Evolutionary conservation across 1,140 invertebrate species (phyloP).

Genomic region (Saccostrea echinata): DNA sequence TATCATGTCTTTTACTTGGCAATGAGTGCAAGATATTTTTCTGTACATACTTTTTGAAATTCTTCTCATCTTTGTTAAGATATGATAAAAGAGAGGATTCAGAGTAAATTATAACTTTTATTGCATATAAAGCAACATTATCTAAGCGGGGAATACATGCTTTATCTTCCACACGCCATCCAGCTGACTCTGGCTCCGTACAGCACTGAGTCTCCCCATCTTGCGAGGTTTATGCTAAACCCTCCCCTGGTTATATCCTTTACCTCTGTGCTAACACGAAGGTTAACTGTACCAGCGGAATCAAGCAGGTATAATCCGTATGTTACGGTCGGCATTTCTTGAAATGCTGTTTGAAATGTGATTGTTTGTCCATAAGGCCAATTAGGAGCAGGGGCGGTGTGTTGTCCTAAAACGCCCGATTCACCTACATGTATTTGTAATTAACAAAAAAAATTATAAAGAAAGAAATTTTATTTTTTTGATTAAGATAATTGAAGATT

Average conservation of each 20-base stretch:
- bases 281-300: background rate
- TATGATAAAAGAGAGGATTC: too few species aligned
- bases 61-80: too few species aligned
- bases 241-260: background rate
- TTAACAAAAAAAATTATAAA: too few species aligned
- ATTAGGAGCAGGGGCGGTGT: background rate
- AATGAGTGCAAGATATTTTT: too few species aligned
- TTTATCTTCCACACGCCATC: slow-evolving; percentile 18
- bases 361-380: background rate
- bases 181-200: background rate
- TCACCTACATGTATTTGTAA: background rate
- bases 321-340: background rate
- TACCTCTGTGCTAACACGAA: background rate
- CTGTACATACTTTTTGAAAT: too few species aligned
- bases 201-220: background rate
- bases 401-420: background rate
- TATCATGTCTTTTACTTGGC: too few species aligned
- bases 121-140: too few species aligned
- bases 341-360: background rate
- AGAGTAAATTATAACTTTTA: too few species aligned
- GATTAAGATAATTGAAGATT: too few species aligned
- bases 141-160: too few species aligned
- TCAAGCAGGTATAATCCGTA: background rate
- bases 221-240: background rate
- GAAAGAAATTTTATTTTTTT: too few species aligned